Base-by-base conservation (phyloP, 2,797 vertebrate genomes). In the Microtus obscurus region DNA sequence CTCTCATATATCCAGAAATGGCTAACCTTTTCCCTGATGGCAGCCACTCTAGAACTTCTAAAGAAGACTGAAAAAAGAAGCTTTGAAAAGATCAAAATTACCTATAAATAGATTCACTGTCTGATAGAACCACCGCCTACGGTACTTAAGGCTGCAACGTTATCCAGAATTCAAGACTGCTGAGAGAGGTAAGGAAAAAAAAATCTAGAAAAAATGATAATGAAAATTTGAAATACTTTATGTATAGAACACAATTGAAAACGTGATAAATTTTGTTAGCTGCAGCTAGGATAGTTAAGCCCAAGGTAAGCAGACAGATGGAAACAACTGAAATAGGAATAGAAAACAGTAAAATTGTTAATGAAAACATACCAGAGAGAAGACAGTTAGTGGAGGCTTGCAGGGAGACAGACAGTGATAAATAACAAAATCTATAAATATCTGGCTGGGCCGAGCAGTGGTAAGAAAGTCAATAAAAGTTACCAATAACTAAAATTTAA, bases 21-120 rank as follows among this genome's bases (percentile, higher is more conserved):
- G 27, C 48, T 21, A 91, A 89, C 56, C 48, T 61, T 51, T 23
- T 7, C 34, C 37, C 71, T 53, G 13, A 95, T 89, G 83, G 78
- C 21, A n/a, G 3, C 34, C 80, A 51, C 65, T 87, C 53, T 61
- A 61, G 73, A 59, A 74, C 74, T 91, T 89, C 67, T 43, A 61
- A 88, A 80, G 59, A 94, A 91, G 83, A 17, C 37, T 43, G 11
- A 67, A 91, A 91, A 95, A 89, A 87, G 56, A 87, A 94, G 4
- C 43, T 69, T 82, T 79, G 34, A 77, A 88, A 87, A 13, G 69
- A 78, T 78, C 21, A 59, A 53, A 40, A 4, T 90, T 88, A 82
- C 65, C 76, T 69, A 12, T 12, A 53, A 92, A 48, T 69, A 94
- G 63, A 77, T 51, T 45, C 48, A 63, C 14, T 6, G 45, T n/a